Conservation (phyloP, 1,140 invertebrate genomes). For the Scaptomyza graminum region DNA sequence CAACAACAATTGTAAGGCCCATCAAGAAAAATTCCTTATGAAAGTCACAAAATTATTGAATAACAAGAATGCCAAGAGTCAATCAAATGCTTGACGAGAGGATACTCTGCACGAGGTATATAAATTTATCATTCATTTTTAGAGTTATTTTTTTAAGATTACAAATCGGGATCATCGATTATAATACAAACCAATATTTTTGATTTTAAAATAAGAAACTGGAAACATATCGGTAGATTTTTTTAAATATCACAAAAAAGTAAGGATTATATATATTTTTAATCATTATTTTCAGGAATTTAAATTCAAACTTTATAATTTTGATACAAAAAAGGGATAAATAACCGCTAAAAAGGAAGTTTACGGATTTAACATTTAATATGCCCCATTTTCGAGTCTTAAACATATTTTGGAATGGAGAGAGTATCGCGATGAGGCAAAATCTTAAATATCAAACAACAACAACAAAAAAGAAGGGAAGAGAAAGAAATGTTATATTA, state of each 20-base stretch:
- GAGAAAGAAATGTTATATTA: slow-evolving; percentile 77
- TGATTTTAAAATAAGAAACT: no score
- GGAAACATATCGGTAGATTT: no score
- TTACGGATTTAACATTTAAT: background rate
- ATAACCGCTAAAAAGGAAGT: no score
- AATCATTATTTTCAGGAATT: no score
- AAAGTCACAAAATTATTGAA: background rate
- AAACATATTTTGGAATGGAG: background rate
- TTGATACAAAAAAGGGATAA: no score
- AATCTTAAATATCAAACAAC: slow-evolving; percentile 4
- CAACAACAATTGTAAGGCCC: background rate
- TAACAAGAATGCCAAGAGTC: background rate
- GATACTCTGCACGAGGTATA: background rate
- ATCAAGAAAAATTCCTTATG: background rate
- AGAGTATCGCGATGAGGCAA: slow-evolving; percentile 3
- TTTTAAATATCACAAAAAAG: no score
- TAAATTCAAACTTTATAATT: no score
- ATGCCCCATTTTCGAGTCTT: background rate
- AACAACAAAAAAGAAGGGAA: slow-evolving; percentile 7
- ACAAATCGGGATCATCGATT: no score
- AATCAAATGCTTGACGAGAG: background rate
- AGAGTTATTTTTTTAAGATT: no score
- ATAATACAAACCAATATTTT: no score
- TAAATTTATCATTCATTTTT: no score
- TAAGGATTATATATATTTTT: no score